These are phyloP conservation scores for Salvelinus alpinus DNA, from an alignment of 2,113 vertebrate genomes.

Conservation along the genomic window DNA sequence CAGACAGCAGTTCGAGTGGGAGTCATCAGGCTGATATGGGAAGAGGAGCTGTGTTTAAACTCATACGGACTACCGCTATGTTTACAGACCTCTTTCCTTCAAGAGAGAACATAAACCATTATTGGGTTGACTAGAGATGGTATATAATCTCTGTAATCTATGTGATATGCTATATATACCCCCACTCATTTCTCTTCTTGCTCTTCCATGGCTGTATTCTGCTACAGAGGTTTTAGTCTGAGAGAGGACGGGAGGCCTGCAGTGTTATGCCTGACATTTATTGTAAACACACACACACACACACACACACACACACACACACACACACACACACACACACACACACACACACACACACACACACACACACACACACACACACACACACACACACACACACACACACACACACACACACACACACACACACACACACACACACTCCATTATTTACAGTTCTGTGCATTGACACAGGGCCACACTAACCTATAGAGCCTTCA, in stretches of 20 bases:
- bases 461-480: background rate
- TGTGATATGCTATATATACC: no score
- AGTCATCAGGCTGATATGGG: no score
- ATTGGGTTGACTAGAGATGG: no score
- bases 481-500: background rate
- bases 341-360: background rate
- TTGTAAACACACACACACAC: background rate
- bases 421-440: background rate
- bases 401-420: background rate
- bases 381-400: background rate
- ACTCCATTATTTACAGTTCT: background rate
- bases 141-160: no score
- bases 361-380: background rate
- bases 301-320: background rate
- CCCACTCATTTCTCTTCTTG: no score
- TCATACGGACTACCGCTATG: no score
- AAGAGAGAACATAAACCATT: no score
- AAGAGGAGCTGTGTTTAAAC: no score
- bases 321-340: background rate
- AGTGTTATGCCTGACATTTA: slow-evolving; percentile 37
- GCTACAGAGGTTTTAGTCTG: background rate
- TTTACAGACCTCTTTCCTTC: no score
- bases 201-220: no score
- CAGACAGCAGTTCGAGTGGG: no score
- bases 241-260: slow-evolving; percentile 5